Evolutionary conservation across 2,888 invertebrate species (phyloP).

Genomic region (Dicyrtoma fusca): DNA sequence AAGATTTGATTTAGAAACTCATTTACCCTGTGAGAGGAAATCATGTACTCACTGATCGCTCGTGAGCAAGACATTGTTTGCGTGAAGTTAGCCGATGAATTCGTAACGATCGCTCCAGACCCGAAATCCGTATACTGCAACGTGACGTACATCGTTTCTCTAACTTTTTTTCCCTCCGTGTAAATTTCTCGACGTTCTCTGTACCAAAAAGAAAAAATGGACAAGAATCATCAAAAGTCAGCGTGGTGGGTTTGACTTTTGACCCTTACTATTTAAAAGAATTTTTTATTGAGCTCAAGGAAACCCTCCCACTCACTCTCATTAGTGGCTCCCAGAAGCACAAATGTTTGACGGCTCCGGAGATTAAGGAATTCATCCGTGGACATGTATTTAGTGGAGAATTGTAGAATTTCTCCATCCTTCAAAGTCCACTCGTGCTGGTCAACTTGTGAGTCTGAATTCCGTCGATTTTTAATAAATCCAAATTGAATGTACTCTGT

Average conservation of each 20-base stretch:
- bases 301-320: slow-evolving; percentile 53
- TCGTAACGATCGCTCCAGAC: slow-evolving; percentile 55
- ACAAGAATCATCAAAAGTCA: neutral
- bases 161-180: slow-evolving; percentile 58
- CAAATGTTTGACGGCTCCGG: slow-evolving; percentile 54
- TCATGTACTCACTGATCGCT: slow-evolving; percentile 50
- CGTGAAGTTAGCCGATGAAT: slow-evolving; percentile 49
- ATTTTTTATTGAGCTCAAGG: neutral
- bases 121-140: slow-evolving; percentile 57
- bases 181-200: slow-evolving; percentile 58
- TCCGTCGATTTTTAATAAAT: slow-evolving; percentile 45
- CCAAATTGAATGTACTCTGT: slow-evolving; percentile 54
- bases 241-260: neutral
- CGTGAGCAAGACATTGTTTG: slow-evolving; percentile 45
- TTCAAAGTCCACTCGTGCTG: slow-evolving; percentile 57
- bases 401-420: slow-evolving; percentile 52
- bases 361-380: slow-evolving; percentile 54
- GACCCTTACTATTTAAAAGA: neutral
- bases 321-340: slow-evolving; percentile 58
- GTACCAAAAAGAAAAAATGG: slow-evolving; percentile 12
- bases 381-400: slow-evolving; percentile 53
- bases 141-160: slow-evolving; percentile 55
- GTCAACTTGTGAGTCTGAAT: slow-evolving; percentile 51
- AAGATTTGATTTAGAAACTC: neutral
- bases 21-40: neutral